These are phyloP conservation scores for Cheilosia variabilis DNA, from an alignment of 2,888 invertebrate species.

Conservation along the genomic window DNA sequence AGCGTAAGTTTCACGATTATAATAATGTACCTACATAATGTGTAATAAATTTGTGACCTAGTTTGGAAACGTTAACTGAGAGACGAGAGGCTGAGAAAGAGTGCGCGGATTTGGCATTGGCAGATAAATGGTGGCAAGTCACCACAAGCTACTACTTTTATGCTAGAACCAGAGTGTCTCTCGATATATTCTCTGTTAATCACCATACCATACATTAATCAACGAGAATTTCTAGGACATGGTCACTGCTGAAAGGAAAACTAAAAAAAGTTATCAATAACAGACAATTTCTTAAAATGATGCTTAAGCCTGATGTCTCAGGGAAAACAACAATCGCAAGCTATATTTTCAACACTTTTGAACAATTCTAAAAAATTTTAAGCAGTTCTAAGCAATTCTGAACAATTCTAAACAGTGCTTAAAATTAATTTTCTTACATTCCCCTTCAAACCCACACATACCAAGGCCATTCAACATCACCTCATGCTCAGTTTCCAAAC, in stretches of 20 bases:
- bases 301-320: no score
- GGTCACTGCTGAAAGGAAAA: no score
- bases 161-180: background rate
- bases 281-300: no score
- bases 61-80: slow-evolving; percentile 55
- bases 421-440: background rate
- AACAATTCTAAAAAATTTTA: no score
- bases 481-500: slow-evolving; percentile 40
- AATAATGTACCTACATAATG: background rate
- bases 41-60: slow-evolving; percentile 29
- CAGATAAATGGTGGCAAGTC: background rate
- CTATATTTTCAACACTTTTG: no score
- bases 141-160: background rate
- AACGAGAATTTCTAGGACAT: no score
- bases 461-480: background rate
- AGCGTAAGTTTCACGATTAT: slow-evolving; percentile 55
- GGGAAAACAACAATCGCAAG: no score
- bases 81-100: background rate
- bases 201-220: no score
- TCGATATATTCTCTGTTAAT: no score
- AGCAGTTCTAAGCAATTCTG: no score
- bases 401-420: background rate
- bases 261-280: no score
- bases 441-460: background rate
- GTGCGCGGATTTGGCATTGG: background rate